A percentile compares a stretch with the other conserved stretches of the same genome.
Conservation (phyloP, 1,140 invertebrate genomes). For the Ostrea denselamellosa region DNA sequence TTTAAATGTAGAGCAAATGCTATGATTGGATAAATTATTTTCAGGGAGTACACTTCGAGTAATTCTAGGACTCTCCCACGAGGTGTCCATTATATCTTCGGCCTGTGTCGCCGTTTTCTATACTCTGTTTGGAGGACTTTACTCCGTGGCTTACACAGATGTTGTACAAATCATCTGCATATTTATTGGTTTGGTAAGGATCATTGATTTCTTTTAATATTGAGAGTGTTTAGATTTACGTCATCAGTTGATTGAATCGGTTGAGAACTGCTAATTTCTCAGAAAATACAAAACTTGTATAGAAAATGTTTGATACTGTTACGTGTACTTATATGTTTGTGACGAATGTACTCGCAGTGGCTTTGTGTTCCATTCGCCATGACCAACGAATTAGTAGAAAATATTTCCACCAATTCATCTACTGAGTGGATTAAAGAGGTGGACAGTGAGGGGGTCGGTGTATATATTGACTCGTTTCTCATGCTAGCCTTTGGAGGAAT, state of each 20-base stretch:
- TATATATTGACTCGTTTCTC: constrained; percentile 94
- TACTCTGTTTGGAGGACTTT: constrained; percentile 71
- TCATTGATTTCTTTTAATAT: background rate
- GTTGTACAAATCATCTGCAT: constrained; percentile 10
- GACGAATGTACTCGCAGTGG: constrained; percentile 83
- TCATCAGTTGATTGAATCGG: background rate
- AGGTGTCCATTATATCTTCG: constrained; percentile 63
- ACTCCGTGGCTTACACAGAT: constrained; percentile 69
- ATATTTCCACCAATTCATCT: constrained; percentile 88
- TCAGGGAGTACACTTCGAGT: constrained; percentile 93
- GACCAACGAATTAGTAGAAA: constrained; percentile 89
- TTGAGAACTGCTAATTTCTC: background rate
- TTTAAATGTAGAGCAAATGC: constrained; percentile 29
- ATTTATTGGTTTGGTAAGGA: background rate
- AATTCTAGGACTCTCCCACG: constrained; percentile 95
- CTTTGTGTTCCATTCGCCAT: constrained; percentile 98
- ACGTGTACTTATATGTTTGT: no score
- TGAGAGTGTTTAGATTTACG: background rate
- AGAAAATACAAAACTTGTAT: no score
- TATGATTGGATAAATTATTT: background rate
- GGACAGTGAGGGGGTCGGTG: constrained; percentile 86
- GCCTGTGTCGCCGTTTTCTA: constrained; percentile 69
- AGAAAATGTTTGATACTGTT: no score
- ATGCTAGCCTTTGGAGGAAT: constrained; percentile 97
- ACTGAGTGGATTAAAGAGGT: constrained; percentile 90